Evolutionary conservation across 2,888 invertebrate species (phyloP), one percentile per base, ranked within the genome.

Genomic region (Synergus gifuensis): DNA sequence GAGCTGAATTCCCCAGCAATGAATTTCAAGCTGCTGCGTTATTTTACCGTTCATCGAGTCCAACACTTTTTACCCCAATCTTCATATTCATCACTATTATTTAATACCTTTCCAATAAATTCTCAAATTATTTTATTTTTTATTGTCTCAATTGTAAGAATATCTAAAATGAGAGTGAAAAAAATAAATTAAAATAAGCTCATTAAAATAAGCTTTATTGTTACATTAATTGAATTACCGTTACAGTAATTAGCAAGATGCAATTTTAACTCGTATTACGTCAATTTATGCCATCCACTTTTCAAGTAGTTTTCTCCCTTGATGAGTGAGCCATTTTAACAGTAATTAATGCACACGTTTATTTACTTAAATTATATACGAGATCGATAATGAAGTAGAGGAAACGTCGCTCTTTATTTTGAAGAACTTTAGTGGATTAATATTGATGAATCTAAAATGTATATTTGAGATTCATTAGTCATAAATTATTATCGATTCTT

Each of bases 21-120:
- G 82, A 81, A 83, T 83, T 79, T 79, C 83, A 79, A 83, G 66
- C 79, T 79, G 54, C 66, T 76, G 76, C 64, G 66, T 82, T 79
- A 80, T 82, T 82, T 82, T 82, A 73, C 77, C 62, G 78, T 79
- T 77, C 80, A 80, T 22, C 42, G 49, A 64, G 49, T 54, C 28
- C 44, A 54, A 14, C 44, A 22, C 2, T 67, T 18, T 66, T n/a
- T 67, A 66, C 18, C 22, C 18, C 9, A 69, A 49, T 49, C 4
- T 49, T 69, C 69, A 49, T 49, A 49, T 69, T 49, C 36, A 69
- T 69, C 28, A 49, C 49, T 69, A 49, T 3, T 28, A 69, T 69
- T 28, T 14, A 4, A 58, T 36, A 18, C 9, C 9, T 18, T 58
- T 18, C 9, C 2, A 18, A 18, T 18, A 11, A 18, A 18, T 58